phyloP scores from a whole-genome alignment of 2,888 invertebrate genomes.

The Platypus cylindrus region DNA sequence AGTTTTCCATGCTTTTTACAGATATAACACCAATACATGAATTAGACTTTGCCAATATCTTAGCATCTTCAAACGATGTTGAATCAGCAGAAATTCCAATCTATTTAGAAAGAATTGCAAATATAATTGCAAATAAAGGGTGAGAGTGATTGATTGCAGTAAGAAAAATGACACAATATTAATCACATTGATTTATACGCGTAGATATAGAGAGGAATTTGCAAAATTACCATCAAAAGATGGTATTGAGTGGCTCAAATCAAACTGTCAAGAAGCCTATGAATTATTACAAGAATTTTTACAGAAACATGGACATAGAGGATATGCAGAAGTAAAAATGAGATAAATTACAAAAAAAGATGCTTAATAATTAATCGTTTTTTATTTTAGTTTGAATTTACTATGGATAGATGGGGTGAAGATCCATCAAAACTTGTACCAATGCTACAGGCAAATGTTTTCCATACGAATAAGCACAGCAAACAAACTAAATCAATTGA shows the following conservation, averaged over 20 bases:
- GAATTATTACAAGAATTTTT: slow-evolving; percentile 46
- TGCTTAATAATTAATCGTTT: not conserved
- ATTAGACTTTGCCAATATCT: slow-evolving; percentile 53
- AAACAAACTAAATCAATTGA: slow-evolving; percentile 27
- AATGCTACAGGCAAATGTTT: slow-evolving; percentile 44
- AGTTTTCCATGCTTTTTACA: too few species aligned
- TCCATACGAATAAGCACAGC: slow-evolving; percentile 26
- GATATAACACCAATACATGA: slow-evolving; percentile 47
- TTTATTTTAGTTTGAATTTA: slow-evolving; percentile 49
- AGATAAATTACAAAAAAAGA: not conserved
- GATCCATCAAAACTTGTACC: slow-evolving; percentile 47
- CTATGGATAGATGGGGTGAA: slow-evolving; percentile 52
- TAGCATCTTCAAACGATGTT: slow-evolving; percentile 55
- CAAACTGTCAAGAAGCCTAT: slow-evolving; percentile 37
- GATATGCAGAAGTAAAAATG: slow-evolving; percentile 44
- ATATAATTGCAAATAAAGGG: slow-evolving; percentile 25
- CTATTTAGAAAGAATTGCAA: slow-evolving; percentile 26
- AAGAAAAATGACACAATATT: not conserved
- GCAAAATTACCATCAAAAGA: slow-evolving; percentile 35
- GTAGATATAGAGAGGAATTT: slow-evolving; percentile 35
- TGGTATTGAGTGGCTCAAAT: slow-evolving; percentile 46
- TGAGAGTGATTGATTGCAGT: not conserved
- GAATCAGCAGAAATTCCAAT: slow-evolving; percentile 60
- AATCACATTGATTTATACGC: not conserved
- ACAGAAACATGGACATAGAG: slow-evolving; percentile 57